Base-by-base conservation (phyloP, 2,113 vertebrate species). In the Excalfactoria chinensis region DNA sequence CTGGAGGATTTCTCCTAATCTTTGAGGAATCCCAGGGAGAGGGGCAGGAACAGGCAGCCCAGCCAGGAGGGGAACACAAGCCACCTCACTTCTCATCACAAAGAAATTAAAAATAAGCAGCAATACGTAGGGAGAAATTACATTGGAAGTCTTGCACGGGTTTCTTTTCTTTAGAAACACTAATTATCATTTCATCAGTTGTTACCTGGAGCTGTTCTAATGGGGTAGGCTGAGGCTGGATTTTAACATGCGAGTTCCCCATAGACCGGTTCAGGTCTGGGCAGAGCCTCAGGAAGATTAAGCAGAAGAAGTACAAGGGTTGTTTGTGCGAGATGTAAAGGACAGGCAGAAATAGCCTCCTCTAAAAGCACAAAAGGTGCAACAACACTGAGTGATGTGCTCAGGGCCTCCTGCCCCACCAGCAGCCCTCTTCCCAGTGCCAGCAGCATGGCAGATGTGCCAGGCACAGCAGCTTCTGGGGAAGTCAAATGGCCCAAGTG, bases 121-220 rank as follows among this genome's bases (percentile, higher is more conserved):
- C 25, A 55, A 81, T 71, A 92, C 7, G 26, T 10, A 59, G 20
- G 48, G 56, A 68, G 63, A 70, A 78, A 34, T 37, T 26, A 20
- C 35, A 60, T 35, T 68, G 76, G 67, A 82, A 89, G 62, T 44
- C 64, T 78, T 28, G 59, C 66, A 64, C 0, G 1, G 9, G 5
- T 58, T n/a, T 58, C 30, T 58, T 58, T 21, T 69, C 89, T 73
- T 87, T 13, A 59, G 81, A 78, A 72, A 19, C 53, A 11, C 71
- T 43, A 77, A 93, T 93, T 93, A 96, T 81, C 95, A 84, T 96
- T 95, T 95, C 93, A 95, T 94, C 86, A 90, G n/a, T 80, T 12
- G 1, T 83, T 85, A 96, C 94, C 95, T 68, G 60, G 84, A 93
- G 93, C 93, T 85, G 74, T 55, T 76, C 44, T 73, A 5, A 32